phyloP scores from a whole-genome alignment of 2,113 vertebrate species.

The Hydropotes inermis region DNA sequence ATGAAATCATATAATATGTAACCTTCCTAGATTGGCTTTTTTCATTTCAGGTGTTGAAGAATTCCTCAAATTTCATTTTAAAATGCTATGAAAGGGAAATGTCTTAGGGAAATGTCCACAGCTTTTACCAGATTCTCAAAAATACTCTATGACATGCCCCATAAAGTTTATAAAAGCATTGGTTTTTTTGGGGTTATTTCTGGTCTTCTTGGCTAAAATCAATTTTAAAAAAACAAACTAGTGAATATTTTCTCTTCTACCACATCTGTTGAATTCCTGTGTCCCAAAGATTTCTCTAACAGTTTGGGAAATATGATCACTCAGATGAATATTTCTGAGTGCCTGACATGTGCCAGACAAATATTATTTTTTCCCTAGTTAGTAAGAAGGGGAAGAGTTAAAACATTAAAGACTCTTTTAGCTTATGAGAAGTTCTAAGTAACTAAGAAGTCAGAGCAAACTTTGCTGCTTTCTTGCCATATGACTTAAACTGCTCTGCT shows the following conservation, averaged over 20 bases:
- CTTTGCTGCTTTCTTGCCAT: neutral
- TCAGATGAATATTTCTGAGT: neutral
- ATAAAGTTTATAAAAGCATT: neutral
- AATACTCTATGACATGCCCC: neutral
- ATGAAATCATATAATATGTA: neutral
- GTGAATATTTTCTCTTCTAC: neutral
- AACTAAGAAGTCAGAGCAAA: neutral
- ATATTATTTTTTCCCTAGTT: neutral
- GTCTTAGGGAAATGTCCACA: neutral
- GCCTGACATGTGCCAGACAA: neutral
- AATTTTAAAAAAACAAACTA: neutral
- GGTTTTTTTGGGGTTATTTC: neutral
- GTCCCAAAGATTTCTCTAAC: neutral
- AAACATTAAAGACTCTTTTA: neutral
- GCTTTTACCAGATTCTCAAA: neutral
- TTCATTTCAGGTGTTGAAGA: neutral
- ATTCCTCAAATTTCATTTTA: neutral
- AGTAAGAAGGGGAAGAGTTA: neutral
- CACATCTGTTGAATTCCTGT: neutral
- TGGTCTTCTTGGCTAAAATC: neutral
- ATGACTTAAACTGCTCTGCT: neutral
- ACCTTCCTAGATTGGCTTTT: neutral
- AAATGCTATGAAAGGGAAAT: neutral
- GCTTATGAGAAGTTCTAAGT: neutral
- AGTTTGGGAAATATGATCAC: slow-evolving; percentile 4